Conservation (phyloP, 2,113 vertebrate species). For the Corythornis madagascariensis region DNA sequence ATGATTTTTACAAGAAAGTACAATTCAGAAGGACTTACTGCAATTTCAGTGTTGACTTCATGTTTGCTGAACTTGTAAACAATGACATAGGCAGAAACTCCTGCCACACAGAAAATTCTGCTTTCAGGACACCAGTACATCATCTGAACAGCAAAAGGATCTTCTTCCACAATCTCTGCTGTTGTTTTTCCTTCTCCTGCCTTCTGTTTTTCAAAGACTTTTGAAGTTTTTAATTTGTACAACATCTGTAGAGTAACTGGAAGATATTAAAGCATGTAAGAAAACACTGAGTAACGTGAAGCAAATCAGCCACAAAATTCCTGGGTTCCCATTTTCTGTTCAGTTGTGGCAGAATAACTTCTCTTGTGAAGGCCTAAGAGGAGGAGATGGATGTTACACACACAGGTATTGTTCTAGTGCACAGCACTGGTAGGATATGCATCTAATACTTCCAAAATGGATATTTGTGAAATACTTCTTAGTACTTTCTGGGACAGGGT, state of each 20-base stretch:
- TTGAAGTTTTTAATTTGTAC: slow-evolving; percentile 97
- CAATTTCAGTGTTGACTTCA: slow-evolving; percentile 90
- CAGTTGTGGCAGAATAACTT: not conserved
- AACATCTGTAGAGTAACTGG: slow-evolving; percentile 97
- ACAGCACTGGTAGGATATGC: not conserved
- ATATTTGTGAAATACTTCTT: not conserved
- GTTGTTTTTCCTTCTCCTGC: slow-evolving; percentile 80
- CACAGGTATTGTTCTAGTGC: not conserved
- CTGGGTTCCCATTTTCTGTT: not conserved
- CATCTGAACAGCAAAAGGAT: slow-evolving; percentile 96
- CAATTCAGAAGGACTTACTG: slow-evolving; percentile 82
- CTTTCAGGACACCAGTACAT: slow-evolving; percentile 97
- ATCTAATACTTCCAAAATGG: not conserved
- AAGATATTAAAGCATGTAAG: slow-evolving; percentile 66
- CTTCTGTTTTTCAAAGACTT: slow-evolving; percentile 96
- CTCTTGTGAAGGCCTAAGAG: not conserved
- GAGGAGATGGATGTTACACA: not conserved
- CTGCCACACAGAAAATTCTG: slow-evolving; percentile 94
- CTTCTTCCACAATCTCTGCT: slow-evolving; percentile 90
- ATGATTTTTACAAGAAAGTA: not conserved
- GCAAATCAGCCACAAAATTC: not conserved
- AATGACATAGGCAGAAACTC: slow-evolving; percentile 93
- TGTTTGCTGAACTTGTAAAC: slow-evolving; percentile 95
- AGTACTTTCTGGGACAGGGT: not conserved
- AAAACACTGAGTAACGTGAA: slow-evolving; percentile 13